Evolutionary conservation across 2,888 invertebrate species (phyloP).

Genomic region (Lepidochrysops patricia): DNA sequence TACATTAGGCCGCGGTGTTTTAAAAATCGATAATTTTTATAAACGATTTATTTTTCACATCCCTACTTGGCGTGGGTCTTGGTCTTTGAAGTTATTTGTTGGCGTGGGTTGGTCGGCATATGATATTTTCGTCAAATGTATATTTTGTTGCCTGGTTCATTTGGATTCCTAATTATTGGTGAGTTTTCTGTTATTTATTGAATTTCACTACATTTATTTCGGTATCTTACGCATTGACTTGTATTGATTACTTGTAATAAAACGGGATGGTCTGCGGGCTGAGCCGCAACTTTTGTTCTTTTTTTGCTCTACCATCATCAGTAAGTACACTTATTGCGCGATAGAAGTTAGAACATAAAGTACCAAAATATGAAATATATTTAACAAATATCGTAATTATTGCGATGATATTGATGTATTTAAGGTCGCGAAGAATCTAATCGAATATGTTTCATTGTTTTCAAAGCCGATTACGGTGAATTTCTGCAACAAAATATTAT

Average conservation of each 20-base stretch:
- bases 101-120: constrained; percentile 55
- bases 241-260: constrained; percentile 56
- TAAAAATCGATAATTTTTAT: no score
- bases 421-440: neutral
- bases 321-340: constrained; percentile 18
- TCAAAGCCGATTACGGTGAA: no score
- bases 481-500: no score
- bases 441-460: neutral
- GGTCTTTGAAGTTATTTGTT: constrained; percentile 44
- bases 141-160: constrained; percentile 1
- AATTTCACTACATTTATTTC: neutral
- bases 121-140: constrained; percentile 25
- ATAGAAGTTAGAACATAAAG: neutral
- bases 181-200: constrained; percentile 31
- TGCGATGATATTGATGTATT: neutral
- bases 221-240: constrained; percentile 30
- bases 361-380: neutral
- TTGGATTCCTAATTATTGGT: constrained; percentile 38
- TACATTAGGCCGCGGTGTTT: no score
- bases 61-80: constrained; percentile 66
- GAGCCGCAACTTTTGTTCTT: constrained; percentile 36
- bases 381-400: neutral
- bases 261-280: constrained; percentile 48
- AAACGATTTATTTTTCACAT: constrained; percentile 47
- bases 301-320: constrained; percentile 23